Base-by-base conservation (phyloP, 2,797 vertebrate genomes). In the Hypotaenidia okinawae region DNA sequence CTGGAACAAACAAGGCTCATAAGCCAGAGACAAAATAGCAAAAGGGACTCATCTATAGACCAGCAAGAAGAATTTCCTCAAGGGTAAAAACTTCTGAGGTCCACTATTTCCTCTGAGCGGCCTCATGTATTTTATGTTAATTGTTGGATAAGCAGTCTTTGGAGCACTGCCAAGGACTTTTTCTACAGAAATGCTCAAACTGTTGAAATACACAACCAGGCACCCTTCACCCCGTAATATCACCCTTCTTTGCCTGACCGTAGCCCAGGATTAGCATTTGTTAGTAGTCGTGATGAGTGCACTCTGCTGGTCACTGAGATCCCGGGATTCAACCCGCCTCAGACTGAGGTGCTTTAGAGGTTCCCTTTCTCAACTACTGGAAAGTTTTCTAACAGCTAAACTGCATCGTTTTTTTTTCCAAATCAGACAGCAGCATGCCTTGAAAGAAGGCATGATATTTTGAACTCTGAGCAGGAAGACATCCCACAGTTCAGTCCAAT, bases 221-320 rank as follows among this genome's bases (percentile, higher is more conserved):
- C 30, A 83, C 25, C 39, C 52, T 49, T 89, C 27, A 51, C 8
- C 35, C 62, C 37, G 49, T 37, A 64, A 57, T 61, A 67, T 5
- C 16, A 9, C 32, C 39, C 28, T 67, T 57, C 49, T 62, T 51
- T 85, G 68, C 47, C 18, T 2, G 39, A 89, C 75, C 63, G 67
- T 49, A 94, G 84, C 24, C 77, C 33, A 62, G 69, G 2, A 3
- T 45, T 27, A 64, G 13, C 32, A n/a, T 35, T 69, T 66, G 47
- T 39, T 69, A 49, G 17, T 35, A 87, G 58, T 89, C 84, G 94
- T 83, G 84, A 89, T 80, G 67, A 92, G 64, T 75, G 95, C 94
- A 80, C 96, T 91, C 94, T 96, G 93, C 93, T 96, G 96, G 95
- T 64, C 82, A 83, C 1, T 27, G 24, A 72, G 39, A 72, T 68